A percentile compares a stretch with the other conserved stretches of the same genome.
phyloP scores from a whole-genome alignment of 2,797 vertebrate genomes.

The Cuculus canorus region DNA sequence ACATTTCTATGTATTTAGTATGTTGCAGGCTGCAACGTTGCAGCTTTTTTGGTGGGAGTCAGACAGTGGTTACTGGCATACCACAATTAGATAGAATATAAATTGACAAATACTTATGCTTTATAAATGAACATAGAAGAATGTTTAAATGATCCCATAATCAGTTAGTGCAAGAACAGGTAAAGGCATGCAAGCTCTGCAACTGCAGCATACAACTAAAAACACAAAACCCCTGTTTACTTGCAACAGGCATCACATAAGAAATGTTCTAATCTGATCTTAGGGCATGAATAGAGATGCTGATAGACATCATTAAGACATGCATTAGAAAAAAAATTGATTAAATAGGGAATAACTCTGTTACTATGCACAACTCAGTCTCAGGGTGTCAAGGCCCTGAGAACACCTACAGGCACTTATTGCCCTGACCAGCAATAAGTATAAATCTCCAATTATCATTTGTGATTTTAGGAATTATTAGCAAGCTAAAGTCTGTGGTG shows the following conservation, averaged over 20 bases:
- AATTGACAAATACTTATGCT: background rate
- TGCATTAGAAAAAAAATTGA: background rate
- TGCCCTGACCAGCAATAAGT: background rate
- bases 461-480: background rate
- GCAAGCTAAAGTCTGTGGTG: background rate
- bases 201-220: background rate
- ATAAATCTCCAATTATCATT: background rate
- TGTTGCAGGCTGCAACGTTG: background rate
- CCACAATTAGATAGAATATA: background rate
- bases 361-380: background rate
- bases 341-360: background rate
- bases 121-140: background rate
- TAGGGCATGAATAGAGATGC: background rate
- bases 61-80: background rate
- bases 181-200: background rate
- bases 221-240: background rate
- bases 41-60: background rate
- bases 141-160: background rate
- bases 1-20: background rate
- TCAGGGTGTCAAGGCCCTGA: background rate
- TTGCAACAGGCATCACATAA: background rate
- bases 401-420: background rate
- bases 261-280: background rate
- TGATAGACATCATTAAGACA: background rate
- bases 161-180: background rate